Conservation (phyloP, 2,888 invertebrate species). For the Himalopsyche anomala region DNA sequence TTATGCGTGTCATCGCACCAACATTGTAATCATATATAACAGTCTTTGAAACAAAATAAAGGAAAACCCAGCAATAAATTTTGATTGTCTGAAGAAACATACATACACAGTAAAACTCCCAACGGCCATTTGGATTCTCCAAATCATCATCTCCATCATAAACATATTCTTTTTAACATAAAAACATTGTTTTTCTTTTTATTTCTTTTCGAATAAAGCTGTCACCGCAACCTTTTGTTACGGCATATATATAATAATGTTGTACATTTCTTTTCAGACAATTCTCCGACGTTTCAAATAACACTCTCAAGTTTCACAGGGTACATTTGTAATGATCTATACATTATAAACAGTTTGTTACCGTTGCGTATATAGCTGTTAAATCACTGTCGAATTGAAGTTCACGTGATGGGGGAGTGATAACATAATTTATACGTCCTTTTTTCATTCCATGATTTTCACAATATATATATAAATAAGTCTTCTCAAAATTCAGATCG, state of each 20-base stretch:
- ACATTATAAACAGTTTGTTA: not conserved
- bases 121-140: slow-evolving; percentile 13
- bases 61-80: slow-evolving; percentile 34
- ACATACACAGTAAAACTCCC: slow-evolving; percentile 18
- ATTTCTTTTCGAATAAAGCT: slow-evolving; percentile 11
- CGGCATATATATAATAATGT: not conserved
- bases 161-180: not conserved
- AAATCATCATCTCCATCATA: slow-evolving; percentile 6
- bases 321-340: not conserved
- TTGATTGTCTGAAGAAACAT: slow-evolving; percentile 22
- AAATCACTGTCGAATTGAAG: slow-evolving; percentile 29
- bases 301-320: not conserved
- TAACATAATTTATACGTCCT: not conserved
- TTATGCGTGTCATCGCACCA: not conserved
- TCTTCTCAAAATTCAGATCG: no score
- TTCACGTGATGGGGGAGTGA: not conserved
- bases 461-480: no score
- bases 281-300: not conserved
- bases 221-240: not conserved
- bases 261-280: slow-evolving; percentile 21
- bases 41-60: slow-evolving; percentile 34
- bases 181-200: no score
- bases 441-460: not conserved
- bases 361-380: slow-evolving; percentile 3
- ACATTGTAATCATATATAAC: not conserved